Evolutionary conservation across 2,888 invertebrate species (phyloP).

Genomic region (Synanthedon vespiformis): DNA sequence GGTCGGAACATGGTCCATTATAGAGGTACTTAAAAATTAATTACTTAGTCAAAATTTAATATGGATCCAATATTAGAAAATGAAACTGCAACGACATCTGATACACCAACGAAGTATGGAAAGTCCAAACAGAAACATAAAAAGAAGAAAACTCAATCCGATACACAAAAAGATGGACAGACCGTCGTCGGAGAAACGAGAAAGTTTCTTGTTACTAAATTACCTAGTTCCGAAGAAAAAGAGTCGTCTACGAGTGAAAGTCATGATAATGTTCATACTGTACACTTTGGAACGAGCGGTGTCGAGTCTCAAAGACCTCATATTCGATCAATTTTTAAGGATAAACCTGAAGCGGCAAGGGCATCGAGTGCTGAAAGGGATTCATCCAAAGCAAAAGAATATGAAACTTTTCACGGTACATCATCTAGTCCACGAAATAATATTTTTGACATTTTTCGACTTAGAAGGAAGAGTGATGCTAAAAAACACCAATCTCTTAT

Average conservation of each 20-base stretch:
- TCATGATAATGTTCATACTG: conserved; percentile 57
- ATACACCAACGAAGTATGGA: conserved; percentile 48
- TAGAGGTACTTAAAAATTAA: conserved; percentile 31
- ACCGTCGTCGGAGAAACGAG: conserved; percentile 57
- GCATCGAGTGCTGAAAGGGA: conserved; percentile 57
- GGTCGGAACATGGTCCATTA: conserved; percentile 42
- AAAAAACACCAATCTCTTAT: conserved; percentile 47
- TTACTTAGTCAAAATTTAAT: conserved; percentile 9
- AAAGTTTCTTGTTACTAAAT: conserved; percentile 56
- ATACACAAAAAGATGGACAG: conserved; percentile 40
- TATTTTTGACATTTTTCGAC: conserved; percentile 63
- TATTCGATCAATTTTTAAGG: conserved; percentile 58
- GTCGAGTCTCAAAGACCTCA: conserved; percentile 60
- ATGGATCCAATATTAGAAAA: conserved; percentile 68
- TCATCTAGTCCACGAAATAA: conserved; percentile 63
- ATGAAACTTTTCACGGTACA: conserved; percentile 64
- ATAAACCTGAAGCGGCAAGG: conserved; percentile 43
- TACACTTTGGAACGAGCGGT: conserved; percentile 61
- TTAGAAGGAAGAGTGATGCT: conserved; percentile 61
- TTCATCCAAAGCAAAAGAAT: conserved; percentile 41
- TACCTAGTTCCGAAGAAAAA: conserved; percentile 44
- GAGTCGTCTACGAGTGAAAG: conserved; percentile 36
- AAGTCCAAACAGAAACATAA: conserved; percentile 57
- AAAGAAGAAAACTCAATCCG: conserved; percentile 45
- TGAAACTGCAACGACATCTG: conserved; percentile 47